Evolutionary conservation across 2,797 vertebrate species (phyloP).

Genomic region (Mustela erminea): DNA sequence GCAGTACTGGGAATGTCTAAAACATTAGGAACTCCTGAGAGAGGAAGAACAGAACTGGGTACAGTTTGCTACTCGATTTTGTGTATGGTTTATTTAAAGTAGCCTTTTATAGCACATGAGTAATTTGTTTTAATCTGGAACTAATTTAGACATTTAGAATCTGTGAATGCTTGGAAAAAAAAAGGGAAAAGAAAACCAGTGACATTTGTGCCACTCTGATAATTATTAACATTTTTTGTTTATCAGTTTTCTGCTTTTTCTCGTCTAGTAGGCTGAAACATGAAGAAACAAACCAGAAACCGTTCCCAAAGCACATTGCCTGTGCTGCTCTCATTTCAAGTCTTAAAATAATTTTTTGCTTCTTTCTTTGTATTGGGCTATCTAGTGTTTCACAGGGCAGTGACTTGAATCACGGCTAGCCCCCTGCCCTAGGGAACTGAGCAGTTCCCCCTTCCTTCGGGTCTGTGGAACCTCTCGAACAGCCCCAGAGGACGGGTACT

Average conservation of each 20-base stretch:
- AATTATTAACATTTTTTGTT: conserved; percentile 26
- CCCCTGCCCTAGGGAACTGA: no score
- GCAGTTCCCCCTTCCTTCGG: background rate
- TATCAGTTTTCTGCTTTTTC: background rate
- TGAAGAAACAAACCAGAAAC: background rate
- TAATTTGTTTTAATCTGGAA: background rate
- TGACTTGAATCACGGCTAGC: background rate
- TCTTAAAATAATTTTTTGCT: background rate
- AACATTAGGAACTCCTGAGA: background rate
- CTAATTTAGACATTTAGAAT: background rate
- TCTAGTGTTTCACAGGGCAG: background rate
- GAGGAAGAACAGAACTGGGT: background rate
- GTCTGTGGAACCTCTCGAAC: background rate
- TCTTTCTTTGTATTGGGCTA: background rate
- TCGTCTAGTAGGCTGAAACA: background rate
- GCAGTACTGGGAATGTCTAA: background rate
- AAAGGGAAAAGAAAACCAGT: background rate
- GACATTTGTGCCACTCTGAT: background rate
- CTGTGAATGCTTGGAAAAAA: background rate
- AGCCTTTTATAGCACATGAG: background rate
- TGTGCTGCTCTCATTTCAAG: background rate
- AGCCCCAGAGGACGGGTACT: background rate
- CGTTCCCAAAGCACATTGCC: background rate
- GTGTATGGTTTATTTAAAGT: conserved; percentile 31
- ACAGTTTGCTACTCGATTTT: background rate